Evolutionary conservation across 2,888 invertebrate species (phyloP).

Genomic region (Harpagoxenus sublaevis): DNA sequence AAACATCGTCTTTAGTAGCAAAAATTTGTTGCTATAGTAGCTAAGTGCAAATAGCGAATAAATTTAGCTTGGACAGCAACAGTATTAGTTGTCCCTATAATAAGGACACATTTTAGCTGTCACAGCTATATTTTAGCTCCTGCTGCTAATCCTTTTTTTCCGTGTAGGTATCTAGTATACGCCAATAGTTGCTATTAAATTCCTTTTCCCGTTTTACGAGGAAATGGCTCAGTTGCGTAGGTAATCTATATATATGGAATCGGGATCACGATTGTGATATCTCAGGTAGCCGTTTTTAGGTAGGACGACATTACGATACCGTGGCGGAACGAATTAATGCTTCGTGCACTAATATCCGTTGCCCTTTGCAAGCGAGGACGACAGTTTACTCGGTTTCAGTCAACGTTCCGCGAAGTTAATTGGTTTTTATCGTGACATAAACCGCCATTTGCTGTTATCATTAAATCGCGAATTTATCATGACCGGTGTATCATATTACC

Average conservation of each 20-base stretch:
- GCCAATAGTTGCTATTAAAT: neutral
- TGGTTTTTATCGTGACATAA: conserved; percentile 58
- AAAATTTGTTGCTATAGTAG: too few relatives aligned
- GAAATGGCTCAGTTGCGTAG: neutral
- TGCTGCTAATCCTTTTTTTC: too few relatives aligned
- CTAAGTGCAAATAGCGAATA: too few relatives aligned
- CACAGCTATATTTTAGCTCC: too few relatives aligned
- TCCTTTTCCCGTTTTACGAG: neutral
- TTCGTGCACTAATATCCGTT: conserved; percentile 22
- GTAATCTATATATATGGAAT: neutral
- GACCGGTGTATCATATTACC: conserved; percentile 32
- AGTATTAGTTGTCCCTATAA: too few relatives aligned
- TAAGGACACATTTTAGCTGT: too few relatives aligned
- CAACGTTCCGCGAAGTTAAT: conserved; percentile 50
- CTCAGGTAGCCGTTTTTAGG: neutral
- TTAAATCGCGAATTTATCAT: conserved; percentile 58
- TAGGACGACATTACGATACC: neutral
- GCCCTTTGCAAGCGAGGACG: conserved; percentile 33
- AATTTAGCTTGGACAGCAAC: too few relatives aligned
- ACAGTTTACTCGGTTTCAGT: conserved; percentile 35
- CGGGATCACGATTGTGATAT: neutral
- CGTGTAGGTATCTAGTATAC: conserved; percentile 11
- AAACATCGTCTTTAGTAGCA: too few relatives aligned
- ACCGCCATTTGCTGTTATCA: conserved; percentile 54
- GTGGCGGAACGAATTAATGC: conserved; percentile 32